Conservation (phyloP, 1,140 invertebrate genomes). For the Sarcophaga bullata region DNA sequence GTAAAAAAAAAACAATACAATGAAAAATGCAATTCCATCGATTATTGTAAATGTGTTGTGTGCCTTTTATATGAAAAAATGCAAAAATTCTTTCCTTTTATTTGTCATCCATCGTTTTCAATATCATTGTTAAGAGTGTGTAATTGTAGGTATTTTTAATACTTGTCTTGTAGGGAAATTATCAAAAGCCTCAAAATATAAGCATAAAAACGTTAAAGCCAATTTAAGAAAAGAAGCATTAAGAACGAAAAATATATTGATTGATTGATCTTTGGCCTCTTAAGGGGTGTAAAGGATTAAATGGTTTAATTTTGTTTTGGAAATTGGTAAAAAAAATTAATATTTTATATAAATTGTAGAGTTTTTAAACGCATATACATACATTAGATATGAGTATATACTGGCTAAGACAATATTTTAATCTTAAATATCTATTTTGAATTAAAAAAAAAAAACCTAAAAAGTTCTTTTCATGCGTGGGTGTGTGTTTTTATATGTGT, state of each 20-base stretch:
- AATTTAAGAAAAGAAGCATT: slow-evolving; percentile 19
- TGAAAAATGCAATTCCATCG: slow-evolving; percentile 32
- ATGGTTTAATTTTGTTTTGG: neutral
- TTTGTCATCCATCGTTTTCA: neutral
- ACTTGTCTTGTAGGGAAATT: neutral
- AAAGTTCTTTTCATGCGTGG: slow-evolving; percentile 39
- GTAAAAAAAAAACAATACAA: neutral
- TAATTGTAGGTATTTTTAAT: neutral
- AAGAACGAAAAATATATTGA: slow-evolving; percentile 9
- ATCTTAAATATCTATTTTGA: neutral
- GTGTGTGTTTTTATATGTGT: neutral
- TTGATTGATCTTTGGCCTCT: slow-evolving; percentile 31
- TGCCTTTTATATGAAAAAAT: slow-evolving; percentile 3
- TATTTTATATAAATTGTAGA: neutral
- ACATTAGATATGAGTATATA: slow-evolving; percentile 7
- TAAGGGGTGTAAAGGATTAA: neutral
- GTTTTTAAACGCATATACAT: neutral
- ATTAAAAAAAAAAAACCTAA: slow-evolving; percentile 11
- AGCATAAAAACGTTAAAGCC: neutral
- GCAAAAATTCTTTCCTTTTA: neutral
- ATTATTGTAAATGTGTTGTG: neutral
- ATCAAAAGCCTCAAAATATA: neutral
- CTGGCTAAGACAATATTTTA: slow-evolving; percentile 36
- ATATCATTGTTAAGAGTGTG: slow-evolving; percentile 11
- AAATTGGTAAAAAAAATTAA: neutral